Percentiles rank a stretch among this genome's conserved stretches.
phyloP scores from a whole-genome alignment of 2,888 invertebrate species.

The Antheraea yamamai region DNA sequence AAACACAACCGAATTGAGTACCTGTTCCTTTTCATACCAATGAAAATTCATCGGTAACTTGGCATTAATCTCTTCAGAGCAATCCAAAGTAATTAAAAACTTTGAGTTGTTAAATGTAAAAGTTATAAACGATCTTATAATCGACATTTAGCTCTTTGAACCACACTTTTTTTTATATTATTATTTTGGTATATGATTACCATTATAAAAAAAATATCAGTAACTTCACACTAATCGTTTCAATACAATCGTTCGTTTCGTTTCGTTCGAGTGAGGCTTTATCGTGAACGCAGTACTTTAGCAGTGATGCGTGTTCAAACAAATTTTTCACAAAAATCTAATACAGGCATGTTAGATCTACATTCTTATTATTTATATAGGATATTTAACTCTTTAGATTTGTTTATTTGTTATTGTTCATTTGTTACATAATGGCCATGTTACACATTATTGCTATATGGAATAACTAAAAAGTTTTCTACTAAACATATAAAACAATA shows the following conservation, averaged over 20 bases:
- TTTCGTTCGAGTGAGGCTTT: too few relatives aligned
- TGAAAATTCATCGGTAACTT: background rate
- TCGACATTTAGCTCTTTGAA: background rate
- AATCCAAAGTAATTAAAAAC: background rate
- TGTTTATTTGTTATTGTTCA: background rate
- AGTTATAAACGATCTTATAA: background rate
- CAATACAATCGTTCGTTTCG: background rate
- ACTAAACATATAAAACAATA: background rate
- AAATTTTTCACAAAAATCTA: too few relatives aligned
- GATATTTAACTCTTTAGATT: too few relatives aligned
- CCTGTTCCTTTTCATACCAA: too few relatives aligned
- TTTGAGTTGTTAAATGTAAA: background rate
- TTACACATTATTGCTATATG: background rate
- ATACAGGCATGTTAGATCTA: too few relatives aligned
- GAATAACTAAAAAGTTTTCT: background rate
- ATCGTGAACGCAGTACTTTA: too few relatives aligned
- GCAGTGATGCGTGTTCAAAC: too few relatives aligned
- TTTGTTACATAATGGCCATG: background rate
- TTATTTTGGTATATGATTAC: background rate
- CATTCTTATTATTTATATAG: background rate
- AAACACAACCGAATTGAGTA: too few relatives aligned
- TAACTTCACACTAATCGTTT: background rate
- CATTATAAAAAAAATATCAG: background rate
- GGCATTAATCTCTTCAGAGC: background rate
- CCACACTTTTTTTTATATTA: background rate